Percentiles rank a stretch among this genome's conserved stretches.
Conservation (phyloP, 2,888 invertebrate genomes). For the Timema cristinae region DNA sequence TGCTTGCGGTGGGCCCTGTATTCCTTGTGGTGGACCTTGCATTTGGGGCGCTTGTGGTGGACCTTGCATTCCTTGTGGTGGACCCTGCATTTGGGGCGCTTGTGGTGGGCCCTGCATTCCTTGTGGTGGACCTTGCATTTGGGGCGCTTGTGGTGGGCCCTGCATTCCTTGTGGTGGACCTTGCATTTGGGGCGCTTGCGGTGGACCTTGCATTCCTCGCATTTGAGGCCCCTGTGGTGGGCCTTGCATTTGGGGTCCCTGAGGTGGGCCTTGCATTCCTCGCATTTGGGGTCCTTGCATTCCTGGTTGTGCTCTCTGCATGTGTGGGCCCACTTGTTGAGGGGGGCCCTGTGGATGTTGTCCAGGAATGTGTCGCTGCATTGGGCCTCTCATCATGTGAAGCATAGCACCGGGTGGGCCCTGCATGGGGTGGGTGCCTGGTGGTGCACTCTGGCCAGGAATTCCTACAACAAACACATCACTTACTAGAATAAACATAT, state of each 20-base stretch:
- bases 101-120: constrained; percentile 38
- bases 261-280: background rate
- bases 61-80: constrained; percentile 34
- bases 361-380: constrained; percentile 14
- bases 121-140: constrained; percentile 16
- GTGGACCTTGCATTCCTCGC: constrained; percentile 17
- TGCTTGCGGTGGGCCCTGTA: background rate
- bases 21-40: constrained; percentile 36
- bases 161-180: constrained; percentile 19
- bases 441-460: constrained; percentile 21
- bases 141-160: constrained; percentile 19
- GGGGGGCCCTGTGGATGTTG: background rate
- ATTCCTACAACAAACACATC: no score
- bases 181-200: constrained; percentile 13
- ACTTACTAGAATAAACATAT: no score
- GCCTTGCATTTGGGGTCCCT: background rate
- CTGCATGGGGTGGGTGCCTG: constrained; percentile 25
- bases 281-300: background rate
- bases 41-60: constrained; percentile 38
- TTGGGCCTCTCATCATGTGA: constrained; percentile 1
- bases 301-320: constrained; percentile 6
- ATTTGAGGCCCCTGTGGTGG: background rate
- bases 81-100: constrained; percentile 39
- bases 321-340: background rate
- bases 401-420: constrained; percentile 15